Evolutionary conservation across 1,140 invertebrate genomes (phyloP), one percentile per base, ranked within the genome.

Genomic region (Lamellibrachia luymesi): DNA sequence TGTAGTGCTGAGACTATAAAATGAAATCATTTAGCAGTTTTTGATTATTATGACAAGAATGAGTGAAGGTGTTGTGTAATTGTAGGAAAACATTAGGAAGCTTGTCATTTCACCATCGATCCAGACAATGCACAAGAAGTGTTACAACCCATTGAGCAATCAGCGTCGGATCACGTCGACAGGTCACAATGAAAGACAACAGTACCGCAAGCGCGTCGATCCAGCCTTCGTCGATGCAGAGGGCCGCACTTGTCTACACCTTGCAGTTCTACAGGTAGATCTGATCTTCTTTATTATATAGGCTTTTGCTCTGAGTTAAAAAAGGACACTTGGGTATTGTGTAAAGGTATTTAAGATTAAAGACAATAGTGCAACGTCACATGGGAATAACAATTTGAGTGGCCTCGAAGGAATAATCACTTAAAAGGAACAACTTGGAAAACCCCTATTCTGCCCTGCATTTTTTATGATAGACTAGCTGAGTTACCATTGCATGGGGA

Each of bases 201-300:
- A 91, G 22, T 91, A 91, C 90, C 38, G 50, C 49, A 91, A 91
- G 50, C 50, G 90, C 22, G 50, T 91, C 50, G 90, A 91, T 38
- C 90, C 90, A 38, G 90, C 90, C 50, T 49, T 50, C 22, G 90
- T 91, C 50, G 90, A 91, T 51, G 49, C 38, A 10, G 90, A 91
- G 50, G 90, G 90, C 10, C 90, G 90, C 50, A 91, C 90, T 38
- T 51, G 49, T 50, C 50, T 91, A 91, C 90, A 91, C 22, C 90
- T 91, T 50, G 90, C 13, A 49, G 38, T 91, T 10, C 90, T 91
- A 2, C 90, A 91, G 38, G 90, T 49, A 10, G n/a, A n/a, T 90
- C 17, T 22, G n/a, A n/a, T 90, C n/a, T 38, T 38, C 38, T 38
- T 7, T 13, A 56, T 56, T 56, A 56, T 13, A 56, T 56, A 13